A percentile compares a stretch with the other conserved stretches of the same genome.
phyloP scores from a whole-genome alignment of 2,113 vertebrate genomes.

The Phodopus roborovskii region DNA sequence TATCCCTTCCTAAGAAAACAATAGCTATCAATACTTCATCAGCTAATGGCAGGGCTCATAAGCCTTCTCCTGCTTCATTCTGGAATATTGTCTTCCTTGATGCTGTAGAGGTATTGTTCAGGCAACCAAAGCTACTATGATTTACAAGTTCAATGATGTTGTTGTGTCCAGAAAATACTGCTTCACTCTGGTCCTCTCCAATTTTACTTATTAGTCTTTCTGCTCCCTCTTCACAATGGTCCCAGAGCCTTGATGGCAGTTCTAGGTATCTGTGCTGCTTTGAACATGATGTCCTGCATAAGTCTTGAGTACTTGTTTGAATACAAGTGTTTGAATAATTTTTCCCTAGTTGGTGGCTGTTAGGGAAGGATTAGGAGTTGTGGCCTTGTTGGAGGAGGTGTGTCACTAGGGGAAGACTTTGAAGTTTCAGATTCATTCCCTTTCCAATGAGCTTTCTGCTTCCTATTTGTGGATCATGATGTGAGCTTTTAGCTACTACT shows the following conservation, averaged over 20 bases:
- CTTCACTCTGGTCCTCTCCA: not conserved
- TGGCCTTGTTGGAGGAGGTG: not conserved
- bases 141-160: not conserved
- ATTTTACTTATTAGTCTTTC: not conserved
- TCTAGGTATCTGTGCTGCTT: not conserved
- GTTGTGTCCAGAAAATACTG: not conserved
- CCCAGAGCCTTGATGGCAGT: not conserved
- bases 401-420: not conserved
- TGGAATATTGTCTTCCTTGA: not conserved
- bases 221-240: not conserved
- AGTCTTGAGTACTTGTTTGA: not conserved
- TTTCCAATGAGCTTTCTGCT: not conserved
- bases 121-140: not conserved
- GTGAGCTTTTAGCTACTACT: not conserved
- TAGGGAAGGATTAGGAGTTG: not conserved
- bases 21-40: not conserved
- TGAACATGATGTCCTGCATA: not conserved
- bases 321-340: not conserved
- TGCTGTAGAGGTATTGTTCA: not conserved
- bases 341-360: not conserved
- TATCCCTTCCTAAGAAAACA: not conserved
- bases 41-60: not conserved
- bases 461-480: not conserved
- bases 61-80: not conserved
- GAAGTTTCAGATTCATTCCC: not conserved